A percentile compares a stretch with the other conserved stretches of the same genome.
Evolutionary conservation across 2,113 vertebrate genomes (phyloP).

Genomic region (Dolichotis patagonum): DNA sequence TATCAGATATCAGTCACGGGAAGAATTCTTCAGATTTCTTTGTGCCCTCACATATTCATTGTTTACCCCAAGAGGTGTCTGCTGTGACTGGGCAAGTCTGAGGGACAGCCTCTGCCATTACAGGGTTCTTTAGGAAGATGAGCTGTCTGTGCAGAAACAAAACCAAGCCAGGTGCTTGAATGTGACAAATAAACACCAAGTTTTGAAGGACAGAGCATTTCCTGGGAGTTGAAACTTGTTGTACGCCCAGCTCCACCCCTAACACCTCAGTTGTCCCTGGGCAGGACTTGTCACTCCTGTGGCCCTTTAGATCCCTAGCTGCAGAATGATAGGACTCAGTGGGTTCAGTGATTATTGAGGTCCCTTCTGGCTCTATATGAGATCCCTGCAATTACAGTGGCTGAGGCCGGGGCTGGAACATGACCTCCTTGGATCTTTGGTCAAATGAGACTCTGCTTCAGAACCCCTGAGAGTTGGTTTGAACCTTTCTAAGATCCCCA

Average conservation of each 20-base stretch:
- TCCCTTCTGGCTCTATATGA: not conserved
- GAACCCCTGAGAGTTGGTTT: not conserved
- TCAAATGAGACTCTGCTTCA: not conserved
- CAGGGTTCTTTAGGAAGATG: not conserved
- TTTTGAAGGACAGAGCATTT: not conserved
- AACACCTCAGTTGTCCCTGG: too few relatives aligned
- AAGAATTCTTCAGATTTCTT: not conserved
- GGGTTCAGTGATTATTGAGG: not conserved
- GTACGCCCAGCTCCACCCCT: not conserved
- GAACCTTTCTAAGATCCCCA: not conserved
- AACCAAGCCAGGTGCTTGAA: not conserved
- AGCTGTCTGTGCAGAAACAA: not conserved
- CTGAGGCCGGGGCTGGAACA: not conserved
- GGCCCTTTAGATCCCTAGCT: not conserved
- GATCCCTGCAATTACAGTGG: not conserved
- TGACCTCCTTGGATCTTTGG: not conserved
- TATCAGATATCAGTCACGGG: not conserved
- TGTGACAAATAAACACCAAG: not conserved
- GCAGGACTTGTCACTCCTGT: not conserved
- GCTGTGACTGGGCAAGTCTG: not conserved
- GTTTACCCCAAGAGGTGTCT: not conserved
- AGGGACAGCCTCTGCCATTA: not conserved
- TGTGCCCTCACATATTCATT: not conserved
- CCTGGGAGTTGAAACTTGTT: not conserved
- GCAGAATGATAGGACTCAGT: not conserved